These are phyloP conservation scores for Prosapia bicincta DNA, from an alignment of 2,888 invertebrate species.

Conservation along the genomic window DNA sequence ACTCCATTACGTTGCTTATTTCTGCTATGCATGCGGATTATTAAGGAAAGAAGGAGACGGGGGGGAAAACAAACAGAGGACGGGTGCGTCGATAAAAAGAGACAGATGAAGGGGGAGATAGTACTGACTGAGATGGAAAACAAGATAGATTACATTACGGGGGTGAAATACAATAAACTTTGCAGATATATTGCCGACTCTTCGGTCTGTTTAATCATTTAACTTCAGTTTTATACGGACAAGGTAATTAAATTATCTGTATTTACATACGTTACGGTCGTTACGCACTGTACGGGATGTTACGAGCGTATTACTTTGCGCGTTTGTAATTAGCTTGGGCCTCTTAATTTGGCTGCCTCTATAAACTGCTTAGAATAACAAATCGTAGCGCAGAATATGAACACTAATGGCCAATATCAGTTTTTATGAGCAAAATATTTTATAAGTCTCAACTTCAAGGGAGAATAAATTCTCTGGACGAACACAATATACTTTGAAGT, in stretches of 20 bases:
- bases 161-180: constrained; percentile 1
- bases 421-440: too few species aligned
- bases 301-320: too few species aligned
- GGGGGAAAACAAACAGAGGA: neutral
- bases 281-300: too few species aligned
- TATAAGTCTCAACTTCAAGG: too few species aligned
- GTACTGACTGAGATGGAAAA: constrained; percentile 18
- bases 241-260: neutral
- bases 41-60: constrained; percentile 1
- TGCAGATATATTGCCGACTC: neutral
- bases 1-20: constrained; percentile 30
- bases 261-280: neutral
- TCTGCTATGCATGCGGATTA: constrained; percentile 21
- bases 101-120: constrained; percentile 12
- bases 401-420: too few species aligned
- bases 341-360: too few species aligned
- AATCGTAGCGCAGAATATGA: too few species aligned
- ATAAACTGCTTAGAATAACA: too few species aligned
- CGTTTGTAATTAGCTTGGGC: too few species aligned
- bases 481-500: too few species aligned
- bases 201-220: neutral
- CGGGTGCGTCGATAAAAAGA: neutral
- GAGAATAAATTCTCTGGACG: too few species aligned
- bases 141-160: constrained; percentile 17
- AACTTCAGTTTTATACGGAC: neutral